A percentile compares a stretch with the other conserved stretches of the same genome.
Evolutionary conservation across 30 jellyfish, hydroid and myxozoan genomes (phyloP).

Genomic region (Calvadosia cruxmelitensis): DNA sequence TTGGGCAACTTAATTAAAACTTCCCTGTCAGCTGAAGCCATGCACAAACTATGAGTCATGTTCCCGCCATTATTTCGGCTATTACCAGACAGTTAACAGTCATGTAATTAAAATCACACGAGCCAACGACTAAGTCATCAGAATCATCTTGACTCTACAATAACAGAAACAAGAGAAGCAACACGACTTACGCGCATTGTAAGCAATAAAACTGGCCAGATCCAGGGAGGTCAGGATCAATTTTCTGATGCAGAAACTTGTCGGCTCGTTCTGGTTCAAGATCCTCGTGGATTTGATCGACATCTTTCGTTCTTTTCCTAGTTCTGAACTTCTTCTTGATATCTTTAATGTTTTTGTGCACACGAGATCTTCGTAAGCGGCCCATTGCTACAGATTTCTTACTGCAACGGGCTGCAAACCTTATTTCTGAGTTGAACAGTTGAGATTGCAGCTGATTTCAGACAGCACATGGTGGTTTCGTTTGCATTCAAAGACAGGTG

Average conservation of each 20-base stretch:
- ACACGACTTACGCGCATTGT: slow-evolving; percentile 71
- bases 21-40: background rate
- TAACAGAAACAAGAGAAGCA: background rate
- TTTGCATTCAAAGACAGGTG: no score
- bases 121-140: no score
- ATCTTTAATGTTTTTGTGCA: slow-evolving; percentile 81
- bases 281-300: slow-evolving; percentile 95
- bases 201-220: slow-evolving; percentile 88
- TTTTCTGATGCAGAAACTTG: slow-evolving; percentile 15
- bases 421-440: no score
- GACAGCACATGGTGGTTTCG: no score
- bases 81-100: no score
- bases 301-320: slow-evolving; percentile 82
- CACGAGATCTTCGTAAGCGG: slow-evolving; percentile 42
- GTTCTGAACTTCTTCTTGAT: slow-evolving; percentile 75
- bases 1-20: background rate
- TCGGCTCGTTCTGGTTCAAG: slow-evolving; percentile 37
- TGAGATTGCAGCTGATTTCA: no score
- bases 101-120: no score
- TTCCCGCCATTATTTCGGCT: no score
- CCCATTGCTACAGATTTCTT: no score
- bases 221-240: slow-evolving; percentile 84
- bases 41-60: no score
- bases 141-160: background rate
- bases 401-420: no score